A percentile compares a stretch with the other conserved stretches of the same genome.
Conservation (phyloP, 2,113 vertebrate species). For the Nanorana parkeri region DNA sequence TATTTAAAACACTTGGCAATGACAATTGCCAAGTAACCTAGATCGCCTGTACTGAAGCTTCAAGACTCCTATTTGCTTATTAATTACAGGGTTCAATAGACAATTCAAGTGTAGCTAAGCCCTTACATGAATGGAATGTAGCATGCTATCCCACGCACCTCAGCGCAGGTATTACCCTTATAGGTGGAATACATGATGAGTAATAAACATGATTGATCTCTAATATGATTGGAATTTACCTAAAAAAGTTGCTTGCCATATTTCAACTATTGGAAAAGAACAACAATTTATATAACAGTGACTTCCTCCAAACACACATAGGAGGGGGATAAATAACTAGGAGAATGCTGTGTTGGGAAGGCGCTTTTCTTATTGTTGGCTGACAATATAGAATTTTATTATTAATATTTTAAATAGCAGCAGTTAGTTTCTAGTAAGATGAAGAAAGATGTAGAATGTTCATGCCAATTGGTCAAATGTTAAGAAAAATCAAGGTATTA, state of each 20-base stretch:
- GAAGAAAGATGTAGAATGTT: too few species aligned
- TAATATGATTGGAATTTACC: conserved; percentile 59
- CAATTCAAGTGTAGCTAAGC: conserved; percentile 72
- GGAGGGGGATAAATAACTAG: neutral
- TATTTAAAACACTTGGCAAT: conserved; percentile 65
- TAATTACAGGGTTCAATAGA: conserved; percentile 75
- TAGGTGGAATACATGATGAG: conserved; percentile 58
- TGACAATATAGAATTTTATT: too few species aligned
- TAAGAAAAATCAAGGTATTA: too few species aligned
- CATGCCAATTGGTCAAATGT: too few species aligned
- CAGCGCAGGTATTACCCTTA: conserved; percentile 67
- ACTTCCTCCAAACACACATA: neutral
- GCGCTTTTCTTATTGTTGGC: too few species aligned
- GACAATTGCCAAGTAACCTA: conserved; percentile 69
- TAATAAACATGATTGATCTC: conserved; percentile 60
- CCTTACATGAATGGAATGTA: conserved; percentile 75
- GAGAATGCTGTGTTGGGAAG: too few species aligned
- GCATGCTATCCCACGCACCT: conserved; percentile 64
- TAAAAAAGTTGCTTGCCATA: neutral
- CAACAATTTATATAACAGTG: neutral
- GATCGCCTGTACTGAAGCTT: conserved; percentile 72
- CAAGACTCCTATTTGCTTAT: conserved; percentile 67
- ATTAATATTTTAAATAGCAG: too few species aligned
- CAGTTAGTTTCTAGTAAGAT: too few species aligned
- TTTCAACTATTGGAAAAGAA: neutral